phyloP scores from a whole-genome alignment of 1,140 invertebrate genomes.

The Brachystomella parvula region DNA sequence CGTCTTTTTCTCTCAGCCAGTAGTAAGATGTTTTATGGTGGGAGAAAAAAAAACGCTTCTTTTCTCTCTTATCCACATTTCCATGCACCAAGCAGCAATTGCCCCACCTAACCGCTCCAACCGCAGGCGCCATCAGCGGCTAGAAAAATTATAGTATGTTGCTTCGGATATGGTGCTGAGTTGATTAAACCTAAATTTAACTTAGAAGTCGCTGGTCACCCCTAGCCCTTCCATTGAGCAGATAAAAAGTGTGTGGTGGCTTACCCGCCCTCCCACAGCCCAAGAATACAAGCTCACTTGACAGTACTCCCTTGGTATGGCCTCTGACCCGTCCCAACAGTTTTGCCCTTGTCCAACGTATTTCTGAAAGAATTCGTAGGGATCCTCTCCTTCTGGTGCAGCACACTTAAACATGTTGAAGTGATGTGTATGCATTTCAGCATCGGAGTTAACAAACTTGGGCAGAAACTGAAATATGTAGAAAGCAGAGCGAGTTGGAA shows the following conservation, averaged over 20 bases:
- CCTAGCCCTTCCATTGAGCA: not conserved
- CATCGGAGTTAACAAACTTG: not conserved
- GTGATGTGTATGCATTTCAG: constrained; percentile 22
- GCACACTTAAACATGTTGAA: constrained; percentile 20
- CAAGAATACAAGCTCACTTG: constrained; percentile 17
- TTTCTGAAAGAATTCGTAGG: constrained; percentile 19
- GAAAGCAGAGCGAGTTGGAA: not conserved
- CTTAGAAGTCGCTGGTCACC: not conserved
- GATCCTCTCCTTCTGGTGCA: constrained; percentile 8
- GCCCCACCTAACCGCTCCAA: no score
- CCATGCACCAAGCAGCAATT: no score
- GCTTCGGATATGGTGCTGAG: no score
- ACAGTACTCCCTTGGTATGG: constrained; percentile 8
- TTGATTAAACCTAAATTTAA: no score
- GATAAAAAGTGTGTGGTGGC: not conserved
- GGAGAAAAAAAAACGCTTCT: no score
- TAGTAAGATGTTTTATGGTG: no score
- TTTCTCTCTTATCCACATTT: no score
- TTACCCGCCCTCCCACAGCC: constrained; percentile 22
- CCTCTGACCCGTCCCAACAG: not conserved
- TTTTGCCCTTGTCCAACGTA: not conserved
- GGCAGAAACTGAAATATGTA: constrained; percentile 7
- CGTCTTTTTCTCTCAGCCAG: no score
- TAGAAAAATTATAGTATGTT: no score
- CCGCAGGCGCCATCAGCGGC: no score